phyloP scores from a whole-genome alignment of 2,113 vertebrate species.

The Anolis carolinensis region DNA sequence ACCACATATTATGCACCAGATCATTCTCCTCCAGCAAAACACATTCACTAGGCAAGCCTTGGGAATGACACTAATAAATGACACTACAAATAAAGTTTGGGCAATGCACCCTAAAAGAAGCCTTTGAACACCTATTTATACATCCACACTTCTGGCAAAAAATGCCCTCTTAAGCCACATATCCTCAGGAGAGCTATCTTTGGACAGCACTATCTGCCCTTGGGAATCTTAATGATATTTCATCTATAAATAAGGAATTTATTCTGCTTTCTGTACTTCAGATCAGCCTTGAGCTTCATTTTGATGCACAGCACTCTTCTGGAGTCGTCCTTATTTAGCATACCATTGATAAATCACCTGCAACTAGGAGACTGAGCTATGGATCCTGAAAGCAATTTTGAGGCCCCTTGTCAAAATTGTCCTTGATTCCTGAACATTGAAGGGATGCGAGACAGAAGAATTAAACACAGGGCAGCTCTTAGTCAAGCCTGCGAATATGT shows the following conservation, averaged over 20 bases:
- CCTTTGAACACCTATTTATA: neutral
- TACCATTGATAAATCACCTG: neutral
- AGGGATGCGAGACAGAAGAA: neutral
- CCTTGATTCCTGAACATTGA: neutral
- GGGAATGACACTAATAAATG: neutral
- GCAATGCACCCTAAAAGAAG: neutral
- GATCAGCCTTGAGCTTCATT: neutral
- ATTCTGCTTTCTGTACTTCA: conserved; percentile 13
- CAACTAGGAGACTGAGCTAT: neutral
- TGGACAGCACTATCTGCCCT: neutral
- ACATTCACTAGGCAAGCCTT: neutral
- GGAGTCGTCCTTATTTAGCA: neutral
- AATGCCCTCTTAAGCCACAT: neutral
- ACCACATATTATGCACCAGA: neutral
- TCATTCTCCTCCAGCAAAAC: neutral
- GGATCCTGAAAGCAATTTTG: conserved; percentile 1
- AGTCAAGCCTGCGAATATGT: neutral
- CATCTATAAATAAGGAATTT: conserved; percentile 11
- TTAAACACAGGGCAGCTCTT: neutral
- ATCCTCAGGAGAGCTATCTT: neutral
- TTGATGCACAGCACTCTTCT: neutral
- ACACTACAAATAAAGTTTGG: neutral
- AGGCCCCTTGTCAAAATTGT: neutral
- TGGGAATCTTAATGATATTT: neutral
- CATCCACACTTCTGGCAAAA: neutral